Evolutionary conservation across 1,140 invertebrate species (phyloP).

Genomic region (Apis laboriosa): DNA sequence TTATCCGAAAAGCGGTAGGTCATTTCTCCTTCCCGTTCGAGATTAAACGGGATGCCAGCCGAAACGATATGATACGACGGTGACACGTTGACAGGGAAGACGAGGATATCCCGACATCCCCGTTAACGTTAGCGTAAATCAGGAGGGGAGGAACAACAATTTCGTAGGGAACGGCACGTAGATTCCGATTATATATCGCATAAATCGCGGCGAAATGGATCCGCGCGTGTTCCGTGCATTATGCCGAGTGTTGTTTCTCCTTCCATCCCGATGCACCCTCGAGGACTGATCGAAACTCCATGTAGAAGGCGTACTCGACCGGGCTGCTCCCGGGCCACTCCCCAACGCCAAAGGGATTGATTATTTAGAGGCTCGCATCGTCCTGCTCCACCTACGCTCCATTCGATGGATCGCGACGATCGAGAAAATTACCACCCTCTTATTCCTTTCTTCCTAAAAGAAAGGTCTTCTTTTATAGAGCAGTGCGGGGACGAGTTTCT

Average conservation of each 20-base stretch:
- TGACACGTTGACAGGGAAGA: conserved; percentile 7
- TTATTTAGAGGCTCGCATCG: background rate
- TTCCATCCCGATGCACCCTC: background rate
- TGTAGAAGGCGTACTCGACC: background rate
- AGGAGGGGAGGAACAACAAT: background rate
- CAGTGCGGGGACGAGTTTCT: no score
- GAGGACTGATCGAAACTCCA: background rate
- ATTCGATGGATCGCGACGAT: no score
- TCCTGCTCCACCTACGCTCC: no score
- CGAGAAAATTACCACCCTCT: no score
- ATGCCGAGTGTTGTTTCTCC: conserved; percentile 40
- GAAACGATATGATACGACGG: no score
- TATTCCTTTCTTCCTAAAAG: no score
- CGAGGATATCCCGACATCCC: background rate
- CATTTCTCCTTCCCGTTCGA: no score
- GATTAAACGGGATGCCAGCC: no score
- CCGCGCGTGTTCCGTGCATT: conserved; percentile 12
- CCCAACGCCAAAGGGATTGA: background rate
- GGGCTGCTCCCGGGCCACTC: no score
- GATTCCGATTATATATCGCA: conserved; percentile 32
- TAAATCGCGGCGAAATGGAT: conserved; percentile 35
- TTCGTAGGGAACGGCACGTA: conserved; percentile 1
- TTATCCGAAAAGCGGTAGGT: no score
- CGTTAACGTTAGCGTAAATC: background rate
- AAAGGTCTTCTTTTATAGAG: no score